phyloP scores from a whole-genome alignment of 2,888 invertebrate genomes.

The Globia sparganii region DNA sequence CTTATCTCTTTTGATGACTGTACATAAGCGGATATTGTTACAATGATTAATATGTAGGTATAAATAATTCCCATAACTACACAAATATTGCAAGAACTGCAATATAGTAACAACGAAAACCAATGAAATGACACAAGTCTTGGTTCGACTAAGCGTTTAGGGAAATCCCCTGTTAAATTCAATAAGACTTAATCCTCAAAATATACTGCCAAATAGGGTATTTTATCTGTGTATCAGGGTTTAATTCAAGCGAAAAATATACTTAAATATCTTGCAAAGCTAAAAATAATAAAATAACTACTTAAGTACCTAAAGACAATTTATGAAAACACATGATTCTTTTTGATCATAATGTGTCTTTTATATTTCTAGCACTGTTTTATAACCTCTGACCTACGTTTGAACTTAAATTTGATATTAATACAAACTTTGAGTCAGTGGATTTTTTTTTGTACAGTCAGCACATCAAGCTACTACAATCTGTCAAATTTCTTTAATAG shows the following conservation, averaged over 20 bases:
- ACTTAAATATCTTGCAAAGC: too few relatives aligned
- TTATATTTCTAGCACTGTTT: slow-evolving; percentile 6
- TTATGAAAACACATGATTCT: background rate
- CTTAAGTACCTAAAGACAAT: background rate
- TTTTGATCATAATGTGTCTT: slow-evolving; percentile 1
- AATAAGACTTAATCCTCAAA: background rate
- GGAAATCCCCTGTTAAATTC: background rate
- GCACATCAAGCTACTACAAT: too few relatives aligned
- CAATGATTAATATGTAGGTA: too few relatives aligned
- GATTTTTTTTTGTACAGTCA: too few relatives aligned
- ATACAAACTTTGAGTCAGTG: background rate
- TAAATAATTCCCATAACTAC: too few relatives aligned
- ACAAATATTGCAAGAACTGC: background rate
- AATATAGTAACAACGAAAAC: background rate
- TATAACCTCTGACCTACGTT: slow-evolving; percentile 8
- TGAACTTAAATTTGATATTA: slow-evolving; percentile 24
- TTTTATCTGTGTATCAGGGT: background rate
- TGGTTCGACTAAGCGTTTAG: slow-evolving; percentile 4
- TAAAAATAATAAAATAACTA: background rate
- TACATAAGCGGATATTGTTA: background rate
- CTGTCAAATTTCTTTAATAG: too few relatives aligned
- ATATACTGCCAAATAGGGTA: background rate
- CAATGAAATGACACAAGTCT: background rate
- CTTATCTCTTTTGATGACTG: too few relatives aligned
- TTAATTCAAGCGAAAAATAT: too few relatives aligned